phyloP scores from a whole-genome alignment of 2,113 vertebrate species.

The Calonectris borealis region DNA sequence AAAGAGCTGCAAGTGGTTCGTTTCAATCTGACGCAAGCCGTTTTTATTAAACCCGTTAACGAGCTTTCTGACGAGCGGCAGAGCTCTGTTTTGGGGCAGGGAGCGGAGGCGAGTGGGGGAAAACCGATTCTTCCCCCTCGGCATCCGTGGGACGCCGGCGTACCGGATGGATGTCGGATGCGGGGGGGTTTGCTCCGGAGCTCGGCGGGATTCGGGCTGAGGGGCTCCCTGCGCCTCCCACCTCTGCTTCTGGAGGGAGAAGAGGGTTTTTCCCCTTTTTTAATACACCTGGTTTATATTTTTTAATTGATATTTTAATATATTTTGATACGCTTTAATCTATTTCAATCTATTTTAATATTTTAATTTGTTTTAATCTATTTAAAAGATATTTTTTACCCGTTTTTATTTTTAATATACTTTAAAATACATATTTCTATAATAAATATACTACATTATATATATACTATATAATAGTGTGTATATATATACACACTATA shows the following conservation, averaged over 20 bases:
- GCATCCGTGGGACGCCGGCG: background rate
- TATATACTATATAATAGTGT: no score
- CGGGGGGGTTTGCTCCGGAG: background rate
- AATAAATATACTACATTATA: background rate
- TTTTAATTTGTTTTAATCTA: background rate
- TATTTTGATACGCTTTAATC: background rate
- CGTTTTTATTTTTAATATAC: background rate
- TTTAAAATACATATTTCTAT: rapidly evolving
- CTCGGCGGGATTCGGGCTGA: background rate
- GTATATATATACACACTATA: no score
- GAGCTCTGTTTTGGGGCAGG: background rate
- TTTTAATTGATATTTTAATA: background rate
- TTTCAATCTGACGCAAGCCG: rapidly evolving
- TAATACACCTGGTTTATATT: background rate
- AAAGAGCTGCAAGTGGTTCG: no score
- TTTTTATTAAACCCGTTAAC: background rate
- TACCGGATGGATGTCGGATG: background rate
- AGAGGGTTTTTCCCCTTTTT: background rate
- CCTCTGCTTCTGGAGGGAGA: background rate
- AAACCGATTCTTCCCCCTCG: background rate
- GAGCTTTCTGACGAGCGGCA: background rate
- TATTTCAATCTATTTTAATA: background rate
- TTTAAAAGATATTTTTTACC: no score
- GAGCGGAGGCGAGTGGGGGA: background rate
- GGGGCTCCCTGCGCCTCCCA: background rate